Percentiles rank a stretch among this genome's conserved stretches.
phyloP scores from a whole-genome alignment of 2,113 vertebrate genomes.

The Corythaeola cristata region DNA sequence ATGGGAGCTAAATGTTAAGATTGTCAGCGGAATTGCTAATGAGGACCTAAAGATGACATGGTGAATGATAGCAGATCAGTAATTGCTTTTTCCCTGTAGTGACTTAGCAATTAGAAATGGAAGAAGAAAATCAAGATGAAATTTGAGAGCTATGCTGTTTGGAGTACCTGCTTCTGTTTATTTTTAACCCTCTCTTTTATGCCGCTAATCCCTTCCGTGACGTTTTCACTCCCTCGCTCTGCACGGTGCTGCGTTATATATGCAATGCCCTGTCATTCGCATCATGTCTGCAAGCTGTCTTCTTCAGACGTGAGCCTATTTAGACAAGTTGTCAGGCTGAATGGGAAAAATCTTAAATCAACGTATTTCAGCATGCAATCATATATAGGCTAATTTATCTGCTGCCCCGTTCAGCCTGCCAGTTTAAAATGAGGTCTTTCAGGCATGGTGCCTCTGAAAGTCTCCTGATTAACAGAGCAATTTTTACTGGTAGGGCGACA shows the following conservation, averaged over 20 bases:
- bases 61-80: slow-evolving; percentile 30
- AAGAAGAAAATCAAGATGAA: slow-evolving; percentile 18
- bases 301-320: slow-evolving; percentile 68
- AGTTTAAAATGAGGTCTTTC: slow-evolving; percentile 66
- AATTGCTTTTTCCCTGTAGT: slow-evolving; percentile 38
- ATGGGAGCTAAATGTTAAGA: background rate
- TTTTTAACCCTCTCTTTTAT: slow-evolving; percentile 58
- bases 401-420: slow-evolving; percentile 55
- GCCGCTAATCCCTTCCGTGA: background rate
- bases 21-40: slow-evolving; percentile 31
- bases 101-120: slow-evolving; percentile 42
- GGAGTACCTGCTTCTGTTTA: background rate
- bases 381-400: slow-evolving; percentile 73
- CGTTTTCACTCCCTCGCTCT: slow-evolving; percentile 16
- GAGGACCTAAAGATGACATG: slow-evolving; percentile 8
- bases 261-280: slow-evolving; percentile 66
- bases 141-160: slow-evolving; percentile 1
- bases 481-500: slow-evolving; percentile 70
- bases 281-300: slow-evolving; percentile 70
- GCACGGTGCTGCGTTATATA: slow-evolving; percentile 6
- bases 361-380: slow-evolving; percentile 72
- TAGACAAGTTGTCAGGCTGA: slow-evolving; percentile 76
- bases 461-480: slow-evolving; percentile 67
- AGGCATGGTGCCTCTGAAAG: slow-evolving; percentile 41
- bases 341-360: slow-evolving; percentile 73